Base-by-base conservation (phyloP, 2,797 vertebrate species). In the Enteromius thamalakanensis region DNA sequence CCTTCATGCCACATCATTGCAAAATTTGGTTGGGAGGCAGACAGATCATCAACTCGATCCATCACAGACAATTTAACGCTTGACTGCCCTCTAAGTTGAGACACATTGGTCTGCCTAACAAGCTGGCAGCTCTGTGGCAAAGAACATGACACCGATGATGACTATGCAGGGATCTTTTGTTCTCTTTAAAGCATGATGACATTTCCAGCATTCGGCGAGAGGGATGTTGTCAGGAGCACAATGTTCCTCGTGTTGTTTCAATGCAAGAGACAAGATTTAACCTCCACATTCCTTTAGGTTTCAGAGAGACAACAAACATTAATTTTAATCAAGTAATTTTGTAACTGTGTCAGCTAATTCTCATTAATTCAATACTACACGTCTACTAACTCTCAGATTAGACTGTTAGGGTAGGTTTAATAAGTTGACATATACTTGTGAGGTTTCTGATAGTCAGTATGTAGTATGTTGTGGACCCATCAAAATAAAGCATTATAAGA, bases 11-110 rank as follows among this genome's bases (percentile, higher is more conserved):
- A 40, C 37, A 15, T 29, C 34, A 7, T 69, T 19, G 32, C 49
- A 76, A 53, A 53, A 45, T 42, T 34, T 68, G 62, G 49, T 76
- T 76, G 64, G 68, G 82, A 49, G 3, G 64, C 49, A 84, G 49
- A 78, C 5, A 62, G 71, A 87, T 88, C 89, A 90, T 82, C 87
- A 92, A 88, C 72, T 89, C 90, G 81, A 89, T 88, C 79, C 79
- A 83, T 91, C 89, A 88, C 88, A 90, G 82, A 79, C 82, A 90
- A 90, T 92, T 92, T 91, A 87, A 88, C 77, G 90, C 87, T 55
- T 78, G 84, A 87, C 79, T 87, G 88, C 83, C 76, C 89, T 84
- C 82, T 78, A 85, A 80, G 86, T 90, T 88, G 84, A 91, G 86
- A 91, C 90, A 92, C 88, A 85, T 90, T 89, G 79, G 67, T 82